Conservation (phyloP, 2,113 vertebrate species). For the Clinocottus analis region DNA sequence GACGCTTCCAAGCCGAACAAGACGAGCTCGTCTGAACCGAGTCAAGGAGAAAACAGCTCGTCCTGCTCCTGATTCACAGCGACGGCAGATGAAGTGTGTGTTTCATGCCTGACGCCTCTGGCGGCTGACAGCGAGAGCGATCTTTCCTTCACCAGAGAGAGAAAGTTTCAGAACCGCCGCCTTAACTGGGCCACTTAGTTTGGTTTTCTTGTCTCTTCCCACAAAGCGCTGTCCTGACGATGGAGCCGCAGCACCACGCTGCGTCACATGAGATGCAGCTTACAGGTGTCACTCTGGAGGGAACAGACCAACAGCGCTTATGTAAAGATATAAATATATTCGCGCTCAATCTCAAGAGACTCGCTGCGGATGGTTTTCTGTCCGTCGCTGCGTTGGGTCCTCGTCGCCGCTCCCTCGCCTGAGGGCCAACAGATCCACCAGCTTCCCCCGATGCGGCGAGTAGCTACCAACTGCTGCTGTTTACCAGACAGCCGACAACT, state of each 20-base stretch:
- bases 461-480: conserved; percentile 47
- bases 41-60: not conserved
- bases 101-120: no score
- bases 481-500: conserved; percentile 25
- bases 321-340: no score
- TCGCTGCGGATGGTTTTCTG: conserved; percentile 5
- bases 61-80: no score
- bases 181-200: not conserved
- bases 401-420: no score
- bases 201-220: no score
- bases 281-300: not conserved
- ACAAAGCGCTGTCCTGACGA: not conserved
- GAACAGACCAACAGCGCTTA: fast-evolving
- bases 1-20: no score
- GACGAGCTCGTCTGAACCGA: not conserved
- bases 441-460: conserved; percentile 27
- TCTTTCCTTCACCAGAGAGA: no score
- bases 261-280: not conserved
- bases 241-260: no score
- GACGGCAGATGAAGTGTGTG: no score
- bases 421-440: conserved; percentile 9
- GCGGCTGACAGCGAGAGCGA: no score
- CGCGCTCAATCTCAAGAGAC: not conserved
- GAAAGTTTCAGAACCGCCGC: no score
- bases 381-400: no score